A percentile compares a stretch with the other conserved stretches of the same genome.
phyloP scores from a whole-genome alignment of 2,113 vertebrate species.

The Triplophysa siluroides region DNA sequence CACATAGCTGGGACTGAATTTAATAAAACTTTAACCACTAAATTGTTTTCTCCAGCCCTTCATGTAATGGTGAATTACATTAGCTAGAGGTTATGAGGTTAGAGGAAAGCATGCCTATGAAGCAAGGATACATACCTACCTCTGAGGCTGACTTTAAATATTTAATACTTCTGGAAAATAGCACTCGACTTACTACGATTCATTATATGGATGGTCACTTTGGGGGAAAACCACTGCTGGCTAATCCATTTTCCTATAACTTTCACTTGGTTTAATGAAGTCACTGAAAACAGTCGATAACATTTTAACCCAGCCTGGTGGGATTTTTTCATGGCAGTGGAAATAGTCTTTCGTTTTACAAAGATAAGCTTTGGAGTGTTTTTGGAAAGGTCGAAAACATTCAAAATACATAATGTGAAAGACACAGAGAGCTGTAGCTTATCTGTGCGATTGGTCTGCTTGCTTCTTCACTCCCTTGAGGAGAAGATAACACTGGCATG shows the following conservation, averaged over 20 bases:
- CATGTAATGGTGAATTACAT: slow-evolving; percentile 48
- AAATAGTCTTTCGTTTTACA: background rate
- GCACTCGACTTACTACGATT: slow-evolving; percentile 15
- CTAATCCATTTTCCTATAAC: background rate
- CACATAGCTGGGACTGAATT: background rate
- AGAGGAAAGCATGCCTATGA: slow-evolving; percentile 35
- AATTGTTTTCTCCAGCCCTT: slow-evolving; percentile 20
- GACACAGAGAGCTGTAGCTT: background rate
- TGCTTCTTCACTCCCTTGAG: slow-evolving; percentile 38
- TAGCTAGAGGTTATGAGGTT: slow-evolving; percentile 36
- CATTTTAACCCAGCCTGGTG: background rate
- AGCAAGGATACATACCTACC: slow-evolving; percentile 30
- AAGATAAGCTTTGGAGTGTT: background rate
- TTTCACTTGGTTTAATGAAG: background rate
- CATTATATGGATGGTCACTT: slow-evolving; percentile 18
- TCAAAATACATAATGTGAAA: slow-evolving; percentile 1
- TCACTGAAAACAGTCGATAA: background rate
- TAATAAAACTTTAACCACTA: background rate
- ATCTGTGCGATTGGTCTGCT: slow-evolving; percentile 24
- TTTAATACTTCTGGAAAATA: slow-evolving; percentile 15
- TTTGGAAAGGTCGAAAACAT: background rate
- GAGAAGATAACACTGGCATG: slow-evolving; percentile 61
- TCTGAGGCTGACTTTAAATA: slow-evolving; percentile 4
- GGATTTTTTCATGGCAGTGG: background rate
- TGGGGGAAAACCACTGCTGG: slow-evolving; percentile 14